These are phyloP conservation scores for Acanthoscelides obtectus DNA, from an alignment of 2,888 invertebrate genomes.

Conservation along the genomic window DNA sequence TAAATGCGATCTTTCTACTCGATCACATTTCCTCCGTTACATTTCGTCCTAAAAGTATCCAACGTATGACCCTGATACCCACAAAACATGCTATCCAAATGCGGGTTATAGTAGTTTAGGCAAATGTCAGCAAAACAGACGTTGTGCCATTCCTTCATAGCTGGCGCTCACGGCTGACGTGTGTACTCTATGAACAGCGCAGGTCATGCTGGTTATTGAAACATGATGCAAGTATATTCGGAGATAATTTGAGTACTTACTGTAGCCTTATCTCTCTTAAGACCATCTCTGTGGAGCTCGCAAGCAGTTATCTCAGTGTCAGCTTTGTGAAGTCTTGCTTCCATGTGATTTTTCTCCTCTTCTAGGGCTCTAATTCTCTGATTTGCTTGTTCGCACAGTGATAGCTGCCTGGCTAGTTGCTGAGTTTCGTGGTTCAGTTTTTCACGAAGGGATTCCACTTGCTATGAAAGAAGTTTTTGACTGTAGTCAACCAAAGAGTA, in stretches of 20 bases:
- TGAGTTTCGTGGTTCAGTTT: constrained; percentile 69
- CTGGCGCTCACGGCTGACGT: too few relatives aligned
- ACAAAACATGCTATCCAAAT: too few relatives aligned
- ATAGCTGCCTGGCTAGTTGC: constrained; percentile 65
- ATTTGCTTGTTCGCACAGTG: constrained; percentile 61
- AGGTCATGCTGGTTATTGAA: too few relatives aligned
- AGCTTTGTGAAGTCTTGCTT: constrained; percentile 70
- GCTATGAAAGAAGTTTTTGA: constrained; percentile 49
- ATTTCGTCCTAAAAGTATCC: too few relatives aligned
- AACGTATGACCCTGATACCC: too few relatives aligned
- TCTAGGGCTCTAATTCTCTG: constrained; percentile 64
- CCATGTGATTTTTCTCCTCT: constrained; percentile 69
- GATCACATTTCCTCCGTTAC: too few relatives aligned
- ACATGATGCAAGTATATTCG: too few relatives aligned
- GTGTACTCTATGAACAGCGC: too few relatives aligned
- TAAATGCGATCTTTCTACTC: too few relatives aligned
- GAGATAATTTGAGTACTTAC: constrained; percentile 51
- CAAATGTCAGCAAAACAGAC: too few relatives aligned
- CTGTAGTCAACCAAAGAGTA: neutral
- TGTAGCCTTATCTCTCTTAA: constrained; percentile 72
- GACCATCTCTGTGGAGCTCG: constrained; percentile 66
- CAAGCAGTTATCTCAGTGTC: constrained; percentile 73
- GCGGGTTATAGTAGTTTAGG: too few relatives aligned
- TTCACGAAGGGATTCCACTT: constrained; percentile 71
- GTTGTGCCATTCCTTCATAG: too few relatives aligned